Base-by-base conservation (phyloP, 2,113 vertebrate species). In the Turdus rufiventris region DNA sequence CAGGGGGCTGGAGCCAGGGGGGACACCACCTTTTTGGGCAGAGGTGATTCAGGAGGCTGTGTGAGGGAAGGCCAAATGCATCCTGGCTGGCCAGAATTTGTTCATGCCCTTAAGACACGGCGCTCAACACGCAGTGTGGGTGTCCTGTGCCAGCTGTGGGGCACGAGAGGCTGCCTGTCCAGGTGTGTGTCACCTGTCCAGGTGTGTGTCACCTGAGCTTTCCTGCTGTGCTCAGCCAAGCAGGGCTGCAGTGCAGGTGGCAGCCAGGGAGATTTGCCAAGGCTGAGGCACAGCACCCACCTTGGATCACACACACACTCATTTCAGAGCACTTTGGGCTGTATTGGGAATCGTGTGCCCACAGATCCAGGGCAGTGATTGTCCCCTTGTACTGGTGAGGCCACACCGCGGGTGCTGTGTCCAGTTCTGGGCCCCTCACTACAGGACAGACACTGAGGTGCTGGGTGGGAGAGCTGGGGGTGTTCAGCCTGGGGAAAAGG, bases 91-190 rank as follows among this genome's bases (percentile, higher is more conserved):
- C 9, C 76, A 70, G 34, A 25, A 21, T 0, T 5, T 0, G 3
- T 24, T 18, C 1, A 2, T 4, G 17, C 18, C 47, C 40, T 26
- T 16, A 17, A 19, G 19, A 42, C 42, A 18, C 8, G 29, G 26
- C 0, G 0, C 3, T 5, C 31, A 26, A 5, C 38, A 10, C 0
- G 0, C 33, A 2, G 6, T 0, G 0, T 3, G 21, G 28, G 5
- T 33, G 33, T 1, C 12, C 24, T 29, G 48, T 25, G 50, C 15
- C 68, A 16, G 26, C 1, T 16, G 54, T 16, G 68, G 36, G 31
- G 38, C 40, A 72, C 42, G 4, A 1, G 1, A 15, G 23, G 43
- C 47, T 12, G 2, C 48, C 25, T 26, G 25, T 40, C 40, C 24
- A 28, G 50, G 26, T 51, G 48, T 26, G 47, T 47, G 45, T 20